Base-by-base conservation (phyloP, 2,888 invertebrate species). In the Dione vanillae region DNA sequence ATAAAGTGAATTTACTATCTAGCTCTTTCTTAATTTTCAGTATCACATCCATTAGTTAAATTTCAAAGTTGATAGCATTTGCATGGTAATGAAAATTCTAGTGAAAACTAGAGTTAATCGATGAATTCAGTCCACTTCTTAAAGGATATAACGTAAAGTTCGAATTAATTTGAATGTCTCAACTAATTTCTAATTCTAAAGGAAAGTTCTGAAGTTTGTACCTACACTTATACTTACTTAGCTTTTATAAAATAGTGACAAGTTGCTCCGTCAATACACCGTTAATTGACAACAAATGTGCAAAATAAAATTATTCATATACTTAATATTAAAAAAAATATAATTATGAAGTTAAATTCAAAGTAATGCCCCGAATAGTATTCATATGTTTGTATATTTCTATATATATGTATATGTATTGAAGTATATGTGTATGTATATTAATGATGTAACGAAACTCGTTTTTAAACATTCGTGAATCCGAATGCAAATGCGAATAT, bases 121-220 rank as follows among this genome's bases (percentile, higher is more conserved):
- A 9, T 14, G 37, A 56, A 37, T 37, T 56, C 11, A 2, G 54
- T 16, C 37, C 11, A 56, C 37, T 56, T 37, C 54, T 56, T 56
- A 56, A 56, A 37, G 16, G n/a, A 56, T 35, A 54, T 54, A 35
- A 35, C 27, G 52, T 52, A 27, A 14, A 52, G 27, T 27, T 52
- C 52, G 27, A 54, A 54, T 16, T 56, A 56, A 56, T 56, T 56
- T 56, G 54, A 56, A 56, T 56, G 37, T 56, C 10, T 37, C 54
- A 56, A 56, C 37, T 56, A 37, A 56, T 37, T 56, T 56, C 54
- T 16, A 37, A 11, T 56, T 56, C 37, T 11, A 56, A 37, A 56
- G 35, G 54, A 56, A 56, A 37, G 37, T 56, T 37, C 35, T 35
- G 35, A 37, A 37, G 54, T 37, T 12, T 10, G 54, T n/a, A 54